Evolutionary conservation across 2,797 vertebrate genomes (phyloP).

Genomic region (Amphiprion clarkii): DNA sequence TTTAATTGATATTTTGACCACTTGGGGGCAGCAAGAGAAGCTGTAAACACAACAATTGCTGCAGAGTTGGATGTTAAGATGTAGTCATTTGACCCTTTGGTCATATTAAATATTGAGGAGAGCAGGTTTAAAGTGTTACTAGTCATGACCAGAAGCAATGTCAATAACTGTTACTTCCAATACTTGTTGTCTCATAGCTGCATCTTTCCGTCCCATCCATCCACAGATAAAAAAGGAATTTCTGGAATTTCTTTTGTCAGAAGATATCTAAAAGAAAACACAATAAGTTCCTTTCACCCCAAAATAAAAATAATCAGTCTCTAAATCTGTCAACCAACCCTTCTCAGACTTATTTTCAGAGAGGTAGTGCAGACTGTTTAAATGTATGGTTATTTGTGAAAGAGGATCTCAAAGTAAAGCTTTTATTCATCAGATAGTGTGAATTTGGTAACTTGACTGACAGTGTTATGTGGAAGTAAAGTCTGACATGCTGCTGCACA

Average conservation of each 20-base stretch:
- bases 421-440: too few relatives aligned
- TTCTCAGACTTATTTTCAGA: not conserved
- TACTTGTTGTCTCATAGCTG: too few relatives aligned
- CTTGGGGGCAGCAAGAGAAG: not conserved
- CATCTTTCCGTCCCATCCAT: too few relatives aligned
- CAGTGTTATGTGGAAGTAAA: slow-evolving; percentile 1
- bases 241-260: not conserved
- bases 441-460: not conserved
- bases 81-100: not conserved
- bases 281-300: not conserved
- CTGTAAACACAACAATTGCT: not conserved
- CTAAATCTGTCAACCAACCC: not conserved
- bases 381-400: not conserved
- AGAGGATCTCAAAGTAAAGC: too few relatives aligned
- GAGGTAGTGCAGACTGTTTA: not conserved
- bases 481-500: not conserved
- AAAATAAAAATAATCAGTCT: not conserved
- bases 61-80: not conserved
- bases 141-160: too few relatives aligned
- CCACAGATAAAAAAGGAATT: too few relatives aligned
- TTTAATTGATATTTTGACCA: not conserved
- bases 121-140: too few relatives aligned
- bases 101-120: too few relatives aligned
- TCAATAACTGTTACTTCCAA: too few relatives aligned
- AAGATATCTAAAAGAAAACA: not conserved